Evolutionary conservation across 2,797 vertebrate genomes (phyloP).

Genomic region (Phoxinus dragarum): DNA sequence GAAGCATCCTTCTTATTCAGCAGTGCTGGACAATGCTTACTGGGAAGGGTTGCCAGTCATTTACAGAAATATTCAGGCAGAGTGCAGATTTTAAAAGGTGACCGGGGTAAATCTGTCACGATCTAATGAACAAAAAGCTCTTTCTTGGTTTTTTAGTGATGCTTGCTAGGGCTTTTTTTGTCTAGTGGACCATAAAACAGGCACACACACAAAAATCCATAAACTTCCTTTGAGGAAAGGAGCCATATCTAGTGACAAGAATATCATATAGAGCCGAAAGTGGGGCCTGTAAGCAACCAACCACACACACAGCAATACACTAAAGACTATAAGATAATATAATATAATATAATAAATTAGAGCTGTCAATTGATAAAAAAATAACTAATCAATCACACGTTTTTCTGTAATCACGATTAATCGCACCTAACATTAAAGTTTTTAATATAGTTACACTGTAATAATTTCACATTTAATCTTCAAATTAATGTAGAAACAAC

Average conservation of each 20-base stretch:
- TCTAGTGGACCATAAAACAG: slow-evolving; percentile 1
- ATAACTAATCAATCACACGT: too few species aligned
- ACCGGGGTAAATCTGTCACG: slow-evolving; percentile 4
- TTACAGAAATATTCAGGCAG: slow-evolving; percentile 1
- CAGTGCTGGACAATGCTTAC: slow-evolving; percentile 3
- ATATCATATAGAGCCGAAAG: neutral
- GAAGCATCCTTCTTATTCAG: slow-evolving; percentile 3
- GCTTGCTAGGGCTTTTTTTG: neutral
- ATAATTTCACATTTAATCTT: too few species aligned
- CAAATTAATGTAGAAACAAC: too few species aligned
- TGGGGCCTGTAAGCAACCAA: neutral
- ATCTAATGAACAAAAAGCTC: slow-evolving; percentile 10
- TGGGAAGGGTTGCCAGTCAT: neutral
- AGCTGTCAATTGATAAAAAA: too few species aligned
- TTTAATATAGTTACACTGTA: too few species aligned
- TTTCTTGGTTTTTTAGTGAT: neutral
- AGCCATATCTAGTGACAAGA: neutral
- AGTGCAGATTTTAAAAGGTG: slow-evolving; percentile 14
- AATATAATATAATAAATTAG: neutral
- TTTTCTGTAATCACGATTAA: too few species aligned
- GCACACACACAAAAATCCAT: neutral
- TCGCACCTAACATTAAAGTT: too few species aligned
- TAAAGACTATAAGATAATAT: neutral
- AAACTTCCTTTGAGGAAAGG: neutral
- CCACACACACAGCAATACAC: neutral